Evolutionary conservation across 2,888 invertebrate genomes (phyloP).

Genomic region (Camponotus fellah): DNA sequence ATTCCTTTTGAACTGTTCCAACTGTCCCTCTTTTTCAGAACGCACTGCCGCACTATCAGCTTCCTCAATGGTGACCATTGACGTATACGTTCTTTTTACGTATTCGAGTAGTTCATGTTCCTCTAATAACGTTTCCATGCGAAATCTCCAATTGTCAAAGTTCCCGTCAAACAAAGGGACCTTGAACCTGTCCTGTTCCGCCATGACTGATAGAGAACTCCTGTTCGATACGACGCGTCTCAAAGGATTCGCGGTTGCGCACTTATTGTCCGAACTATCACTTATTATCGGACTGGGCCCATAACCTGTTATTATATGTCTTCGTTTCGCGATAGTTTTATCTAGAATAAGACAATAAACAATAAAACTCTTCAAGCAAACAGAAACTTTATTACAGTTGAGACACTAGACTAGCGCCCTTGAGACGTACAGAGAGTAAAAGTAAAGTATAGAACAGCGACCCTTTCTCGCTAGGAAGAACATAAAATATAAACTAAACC

Average conservation of each 20-base stretch:
- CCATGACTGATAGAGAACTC: neutral
- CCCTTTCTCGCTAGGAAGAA: too few relatives aligned
- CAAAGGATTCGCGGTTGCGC: neutral
- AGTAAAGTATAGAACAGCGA: too few relatives aligned
- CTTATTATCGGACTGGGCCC: neutral
- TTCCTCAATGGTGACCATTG: slow-evolving; percentile 3
- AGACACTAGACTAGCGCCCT: too few relatives aligned
- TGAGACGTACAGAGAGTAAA: too few relatives aligned
- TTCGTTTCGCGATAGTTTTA: too few relatives aligned
- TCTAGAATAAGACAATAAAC: too few relatives aligned
- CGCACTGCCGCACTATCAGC: neutral
- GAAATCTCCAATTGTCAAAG: neutral
- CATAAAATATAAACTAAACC: too few relatives aligned
- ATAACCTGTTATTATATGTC: too few relatives aligned
- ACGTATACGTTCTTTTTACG: neutral
- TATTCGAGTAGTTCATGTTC: neutral
- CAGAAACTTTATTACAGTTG: too few relatives aligned
- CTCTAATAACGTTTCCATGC: neutral
- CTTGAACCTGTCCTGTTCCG: neutral
- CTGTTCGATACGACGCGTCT: neutral
- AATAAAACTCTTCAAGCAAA: too few relatives aligned
- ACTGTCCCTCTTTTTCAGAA: neutral
- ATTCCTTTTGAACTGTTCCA: neutral
- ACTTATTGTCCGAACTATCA: neutral
- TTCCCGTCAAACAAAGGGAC: neutral